Base-by-base conservation (phyloP, 1,140 invertebrate genomes). In the Chironomus striatipennis region DNA sequence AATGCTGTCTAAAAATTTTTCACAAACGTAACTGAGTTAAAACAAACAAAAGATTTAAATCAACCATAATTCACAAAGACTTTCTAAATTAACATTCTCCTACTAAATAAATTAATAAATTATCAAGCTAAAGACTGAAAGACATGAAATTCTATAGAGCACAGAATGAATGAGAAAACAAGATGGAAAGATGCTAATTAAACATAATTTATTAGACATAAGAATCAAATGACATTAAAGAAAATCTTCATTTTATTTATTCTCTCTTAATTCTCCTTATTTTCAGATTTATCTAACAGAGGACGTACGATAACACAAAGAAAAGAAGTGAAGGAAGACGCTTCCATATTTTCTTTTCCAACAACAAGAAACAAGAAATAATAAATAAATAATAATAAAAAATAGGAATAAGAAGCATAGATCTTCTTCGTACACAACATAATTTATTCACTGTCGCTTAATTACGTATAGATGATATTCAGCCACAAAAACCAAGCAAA, bases 191-290 rank as follows among this genome's bases (percentile, higher is more conserved):
- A 70, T 70, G 65, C 65, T 70, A 70, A 70, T 70, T 70, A 70
- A 70, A 20, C 65, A 21, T 70, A 70, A 70, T 70, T 70, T 70
- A 70, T 70, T 70, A 20, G 65, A 70, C 18, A 70, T 15, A 57
- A 70, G 65, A 70, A 70, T 70, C 18, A 70, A 70, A 70, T 70
- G 18, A 70, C 18, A 8, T 70, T 18, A 70, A 8, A 18, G 12
- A 57, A 12, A 12, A 12, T 57, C 47, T 57, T 4, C 47, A n/a
- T 34, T 34, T 34, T 34, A n/a, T n/a, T n/a, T n/a, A n/a, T n/a
- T n/a, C n/a, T n/a, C n/a, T n/a, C n/a, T n/a, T n/a, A n/a, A n/a
- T n/a, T n/a, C n/a, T n/a, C n/a, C 5, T 5, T 34, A 34, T 34
- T 34, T 34, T 34, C 24, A 34, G 24, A 34, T 5, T 34, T 34